Conservation (phyloP, 2,888 invertebrate species). For the Acanthoscelides obtectus region DNA sequence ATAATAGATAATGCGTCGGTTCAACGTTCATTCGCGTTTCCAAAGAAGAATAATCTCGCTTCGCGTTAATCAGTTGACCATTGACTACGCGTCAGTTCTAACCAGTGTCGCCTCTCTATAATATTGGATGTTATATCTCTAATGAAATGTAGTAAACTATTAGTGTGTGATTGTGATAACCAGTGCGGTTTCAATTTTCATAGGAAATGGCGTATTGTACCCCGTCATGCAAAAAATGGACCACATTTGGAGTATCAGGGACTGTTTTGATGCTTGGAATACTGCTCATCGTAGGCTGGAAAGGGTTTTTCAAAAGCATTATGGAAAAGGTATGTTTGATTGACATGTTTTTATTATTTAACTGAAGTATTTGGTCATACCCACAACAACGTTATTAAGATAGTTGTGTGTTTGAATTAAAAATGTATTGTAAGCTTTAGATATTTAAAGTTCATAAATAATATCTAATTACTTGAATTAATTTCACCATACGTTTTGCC, state of each 20-base stretch:
- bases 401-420: too few species aligned
- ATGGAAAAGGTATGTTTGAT: background rate
- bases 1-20: background rate
- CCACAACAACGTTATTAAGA: too few species aligned
- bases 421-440: too few species aligned
- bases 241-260: background rate
- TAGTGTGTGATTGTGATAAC: background rate
- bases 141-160: background rate
- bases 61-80: background rate
- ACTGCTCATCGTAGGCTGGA: background rate
- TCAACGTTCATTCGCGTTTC: background rate
- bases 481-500: too few species aligned
- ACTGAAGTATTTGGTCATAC: too few species aligned
- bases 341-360: too few species aligned
- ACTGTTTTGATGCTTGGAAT: background rate
- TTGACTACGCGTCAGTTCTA: background rate
- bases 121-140: background rate
- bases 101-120: background rate
- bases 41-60: background rate
- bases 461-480: too few species aligned
- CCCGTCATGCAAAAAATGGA: background rate
- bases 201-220: background rate
- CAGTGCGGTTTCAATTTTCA: background rate
- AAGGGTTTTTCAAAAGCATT: background rate
- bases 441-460: too few species aligned